phyloP scores from a whole-genome alignment of 2,113 vertebrate genomes.

The Zingel zingel region DNA sequence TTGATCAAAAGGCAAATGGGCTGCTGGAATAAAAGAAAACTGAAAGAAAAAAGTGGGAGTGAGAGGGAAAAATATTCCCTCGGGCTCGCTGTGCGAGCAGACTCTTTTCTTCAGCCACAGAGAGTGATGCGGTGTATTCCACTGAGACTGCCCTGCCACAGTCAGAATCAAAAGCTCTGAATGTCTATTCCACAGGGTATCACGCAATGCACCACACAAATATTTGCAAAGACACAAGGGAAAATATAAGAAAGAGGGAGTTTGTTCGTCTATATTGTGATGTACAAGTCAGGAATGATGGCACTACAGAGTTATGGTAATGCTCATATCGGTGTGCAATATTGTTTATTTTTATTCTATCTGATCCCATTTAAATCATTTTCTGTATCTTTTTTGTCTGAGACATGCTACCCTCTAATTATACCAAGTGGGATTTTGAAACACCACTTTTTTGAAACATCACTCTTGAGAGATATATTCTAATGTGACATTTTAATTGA shows the following conservation, averaged over 20 bases:
- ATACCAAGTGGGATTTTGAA: constrained; percentile 16
- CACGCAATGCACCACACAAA: neutral
- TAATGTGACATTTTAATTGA: constrained; percentile 13
- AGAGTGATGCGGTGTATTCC: constrained; percentile 31
- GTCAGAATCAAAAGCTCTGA: constrained; percentile 27
- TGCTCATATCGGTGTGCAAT: neutral
- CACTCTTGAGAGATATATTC: neutral
- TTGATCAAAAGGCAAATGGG: too few species aligned
- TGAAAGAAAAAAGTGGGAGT: neutral
- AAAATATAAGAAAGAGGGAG: neutral
- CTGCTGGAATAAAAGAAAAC: neutral
- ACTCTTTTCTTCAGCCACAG: constrained; percentile 51
- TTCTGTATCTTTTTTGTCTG: neutral
- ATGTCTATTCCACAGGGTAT: constrained; percentile 20
- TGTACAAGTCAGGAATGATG: neutral
- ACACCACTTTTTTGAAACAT: neutral
- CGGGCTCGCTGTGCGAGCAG: neutral
- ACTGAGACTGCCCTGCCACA: constrained; percentile 29
- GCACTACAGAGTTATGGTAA: neutral
- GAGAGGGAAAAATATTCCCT: neutral
- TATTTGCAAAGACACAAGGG: neutral
- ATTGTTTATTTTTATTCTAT: neutral
- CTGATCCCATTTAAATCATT: neutral
- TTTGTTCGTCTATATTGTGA: neutral
- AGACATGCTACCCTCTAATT: neutral